Conservation (phyloP, 1,140 invertebrate genomes). For the Zelostemma sp. region DNA sequence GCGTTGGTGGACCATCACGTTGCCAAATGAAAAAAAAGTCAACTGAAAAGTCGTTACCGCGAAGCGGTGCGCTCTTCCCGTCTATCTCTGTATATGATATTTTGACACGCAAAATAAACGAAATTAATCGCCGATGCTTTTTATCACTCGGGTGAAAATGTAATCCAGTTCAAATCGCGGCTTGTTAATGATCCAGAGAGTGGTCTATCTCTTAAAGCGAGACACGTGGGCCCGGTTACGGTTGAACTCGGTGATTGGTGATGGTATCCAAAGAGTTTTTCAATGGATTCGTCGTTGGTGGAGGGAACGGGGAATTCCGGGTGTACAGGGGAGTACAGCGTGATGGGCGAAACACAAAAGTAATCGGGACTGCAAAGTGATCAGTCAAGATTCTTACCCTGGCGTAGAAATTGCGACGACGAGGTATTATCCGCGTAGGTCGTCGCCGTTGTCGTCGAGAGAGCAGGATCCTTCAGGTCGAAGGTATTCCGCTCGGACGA, state of each 20-base stretch:
- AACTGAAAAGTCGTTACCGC: no score
- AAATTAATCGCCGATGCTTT: no score
- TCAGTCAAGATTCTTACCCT: slow-evolving; percentile 30
- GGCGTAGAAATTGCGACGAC: slow-evolving; percentile 42
- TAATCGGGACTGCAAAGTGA: background rate
- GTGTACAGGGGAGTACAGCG: background rate
- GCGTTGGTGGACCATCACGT: no score
- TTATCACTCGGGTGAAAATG: slow-evolving; percentile 22
- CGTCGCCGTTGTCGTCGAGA: slow-evolving; percentile 45
- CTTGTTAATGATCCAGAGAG: background rate
- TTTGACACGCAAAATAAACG: no score
- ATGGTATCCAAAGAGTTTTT: background rate
- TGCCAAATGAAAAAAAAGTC: no score
- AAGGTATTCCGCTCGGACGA: slow-evolving; percentile 50
- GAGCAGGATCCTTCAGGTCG: slow-evolving; percentile 46
- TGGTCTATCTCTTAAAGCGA: slow-evolving; percentile 7
- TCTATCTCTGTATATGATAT: no score
- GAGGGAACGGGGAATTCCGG: background rate
- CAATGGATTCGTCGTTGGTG: background rate
- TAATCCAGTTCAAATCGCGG: slow-evolving; percentile 1
- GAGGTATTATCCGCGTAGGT: slow-evolving; percentile 45
- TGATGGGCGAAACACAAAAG: background rate
- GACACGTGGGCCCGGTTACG: background rate
- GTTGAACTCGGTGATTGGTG: background rate
- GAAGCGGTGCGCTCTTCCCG: no score